phyloP scores from a whole-genome alignment of 1,140 invertebrate species.

The Lepidurus apus region DNA sequence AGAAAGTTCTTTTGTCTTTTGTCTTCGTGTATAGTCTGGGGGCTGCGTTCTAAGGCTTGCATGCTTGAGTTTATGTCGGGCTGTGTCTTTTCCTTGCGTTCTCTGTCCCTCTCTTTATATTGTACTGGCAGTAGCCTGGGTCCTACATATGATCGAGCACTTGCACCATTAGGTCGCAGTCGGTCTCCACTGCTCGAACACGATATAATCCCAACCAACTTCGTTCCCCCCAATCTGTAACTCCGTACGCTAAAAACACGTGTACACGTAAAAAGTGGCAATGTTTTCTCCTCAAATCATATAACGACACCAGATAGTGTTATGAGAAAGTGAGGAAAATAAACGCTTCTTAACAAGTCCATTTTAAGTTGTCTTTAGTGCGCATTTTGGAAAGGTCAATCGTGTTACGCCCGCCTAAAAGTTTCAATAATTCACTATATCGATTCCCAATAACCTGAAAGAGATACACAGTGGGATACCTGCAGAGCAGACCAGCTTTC shows the following conservation, averaged over 20 bases:
- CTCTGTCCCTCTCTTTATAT: background rate
- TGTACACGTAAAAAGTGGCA: too few relatives aligned
- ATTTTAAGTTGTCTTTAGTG: background rate
- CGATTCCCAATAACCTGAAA: background rate
- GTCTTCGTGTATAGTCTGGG: background rate
- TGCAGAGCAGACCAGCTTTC: background rate
- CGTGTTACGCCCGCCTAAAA: background rate
- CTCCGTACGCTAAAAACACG: too few relatives aligned
- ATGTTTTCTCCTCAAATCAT: too few relatives aligned
- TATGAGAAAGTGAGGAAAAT: background rate
- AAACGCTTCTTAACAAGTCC: background rate
- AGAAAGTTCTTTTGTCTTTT: background rate
- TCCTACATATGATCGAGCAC: constrained; percentile 10
- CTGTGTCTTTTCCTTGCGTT: background rate
- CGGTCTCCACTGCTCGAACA: constrained; percentile 20
- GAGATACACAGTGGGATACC: background rate
- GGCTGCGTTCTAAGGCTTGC: background rate
- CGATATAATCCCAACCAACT: background rate
- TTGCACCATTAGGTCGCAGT: constrained; percentile 4
- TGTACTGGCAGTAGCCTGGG: background rate
- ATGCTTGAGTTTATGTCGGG: background rate
- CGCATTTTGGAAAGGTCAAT: background rate
- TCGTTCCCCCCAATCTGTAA: too few relatives aligned
- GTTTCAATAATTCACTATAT: background rate
- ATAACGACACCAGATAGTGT: background rate